phyloP scores from a whole-genome alignment of 2,888 invertebrate genomes.

The Nomada goodeniana region DNA sequence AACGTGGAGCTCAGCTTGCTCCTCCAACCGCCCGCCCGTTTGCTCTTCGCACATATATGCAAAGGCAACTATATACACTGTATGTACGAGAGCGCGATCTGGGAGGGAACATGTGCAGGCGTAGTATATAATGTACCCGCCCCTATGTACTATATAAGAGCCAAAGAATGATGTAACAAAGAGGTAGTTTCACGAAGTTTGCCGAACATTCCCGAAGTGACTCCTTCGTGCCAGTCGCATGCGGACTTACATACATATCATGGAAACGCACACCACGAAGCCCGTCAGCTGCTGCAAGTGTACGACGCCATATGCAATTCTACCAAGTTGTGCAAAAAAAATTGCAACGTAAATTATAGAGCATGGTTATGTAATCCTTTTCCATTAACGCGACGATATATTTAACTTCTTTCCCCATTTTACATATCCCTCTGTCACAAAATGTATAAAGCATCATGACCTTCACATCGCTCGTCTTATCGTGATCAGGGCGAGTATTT shows the following conservation, averaged over 20 bases:
- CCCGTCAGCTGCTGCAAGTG: slow-evolving; percentile 77
- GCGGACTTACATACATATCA: slow-evolving; percentile 51
- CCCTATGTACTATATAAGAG: slow-evolving; percentile 74
- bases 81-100: slow-evolving; percentile 63
- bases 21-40: slow-evolving; percentile 55
- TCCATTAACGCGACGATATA: slow-evolving; percentile 7
- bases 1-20: slow-evolving; percentile 63
- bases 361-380: slow-evolving; percentile 27
- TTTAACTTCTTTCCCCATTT: background rate
- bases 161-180: slow-evolving; percentile 82
- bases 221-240: slow-evolving; percentile 62
- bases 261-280: slow-evolving; percentile 51
- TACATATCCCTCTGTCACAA: background rate
- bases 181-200: slow-evolving; percentile 77
- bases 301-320: slow-evolving; percentile 82
- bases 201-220: slow-evolving; percentile 75
- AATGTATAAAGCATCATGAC: slow-evolving; percentile 41
- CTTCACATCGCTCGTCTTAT: slow-evolving; percentile 41
- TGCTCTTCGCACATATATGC: slow-evolving; percentile 58
- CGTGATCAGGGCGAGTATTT: slow-evolving; percentile 33
- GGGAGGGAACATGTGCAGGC: slow-evolving; percentile 67
- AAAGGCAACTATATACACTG: slow-evolving; percentile 57
- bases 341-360: slow-evolving; percentile 51
- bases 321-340: slow-evolving; percentile 63
- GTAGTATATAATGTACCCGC: slow-evolving; percentile 71